Base-by-base conservation (phyloP, 2,113 vertebrate genomes). In the Pogonocichla stellata region DNA sequence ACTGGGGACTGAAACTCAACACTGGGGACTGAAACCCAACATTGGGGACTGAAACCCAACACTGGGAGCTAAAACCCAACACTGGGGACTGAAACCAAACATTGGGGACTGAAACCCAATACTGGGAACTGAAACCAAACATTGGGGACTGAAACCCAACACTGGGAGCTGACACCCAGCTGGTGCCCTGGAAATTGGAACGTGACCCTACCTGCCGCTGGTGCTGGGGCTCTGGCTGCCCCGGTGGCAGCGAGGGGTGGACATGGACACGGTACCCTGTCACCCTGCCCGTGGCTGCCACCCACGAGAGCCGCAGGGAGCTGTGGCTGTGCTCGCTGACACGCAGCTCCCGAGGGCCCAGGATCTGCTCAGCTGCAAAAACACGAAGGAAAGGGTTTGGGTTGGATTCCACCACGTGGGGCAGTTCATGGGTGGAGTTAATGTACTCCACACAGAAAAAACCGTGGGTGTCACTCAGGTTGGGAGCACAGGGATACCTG, bases 301-400 rank as follows among this genome's bases (percentile, higher is more conserved):
- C 97, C 99, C 99, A 99, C 0, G 98, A 98, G 89, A 99, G 97
- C 80, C 98, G 92, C 91, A 99, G 85, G 3, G 98, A 99, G 92
- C 95, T 98, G 97, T 99, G 98, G 60, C 93, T 97, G 62, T 97
- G 58, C 61, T 98, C 98, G 3, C 97, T 99, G 34, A 99, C 94
- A 20, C 94, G 97, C 61, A 99, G 84, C 93, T 99, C 98, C 92
- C 51, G 96, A 14, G 99, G 99, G 22, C 98, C 98, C 5, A 97
- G 40, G 14, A 98, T 93, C 72, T 83, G 98, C 94, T 97, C 94
- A 40, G 93, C 98, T 99, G 61, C 50, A 48, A 26, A 69, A 71
- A 42, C 25, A 82, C 22, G 33, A 72, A 70, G 45, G 36, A 14
- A 62, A n/a, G 9, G 8, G 24, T 62, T 64, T 11, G 50, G 29